These are phyloP conservation scores for Thereuonema tuberculata DNA, from an alignment of 1,140 invertebrate genomes.

Conservation along the genomic window DNA sequence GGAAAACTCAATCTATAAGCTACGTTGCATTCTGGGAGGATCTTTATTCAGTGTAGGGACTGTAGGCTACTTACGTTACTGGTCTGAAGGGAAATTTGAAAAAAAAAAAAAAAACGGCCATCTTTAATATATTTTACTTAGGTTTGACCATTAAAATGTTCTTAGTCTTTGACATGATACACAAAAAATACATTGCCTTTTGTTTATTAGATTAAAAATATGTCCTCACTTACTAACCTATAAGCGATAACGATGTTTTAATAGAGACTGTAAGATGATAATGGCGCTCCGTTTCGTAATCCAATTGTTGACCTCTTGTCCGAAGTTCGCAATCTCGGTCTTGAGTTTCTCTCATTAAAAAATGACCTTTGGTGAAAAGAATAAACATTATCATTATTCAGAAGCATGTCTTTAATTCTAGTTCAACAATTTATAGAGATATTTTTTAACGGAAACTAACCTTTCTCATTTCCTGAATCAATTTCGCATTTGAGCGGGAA, in stretches of 20 bases:
- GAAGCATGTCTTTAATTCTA: background rate
- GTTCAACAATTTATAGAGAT: background rate
- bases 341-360: background rate
- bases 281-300: background rate
- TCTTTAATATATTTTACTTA: no score
- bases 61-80: no score
- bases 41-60: no score
- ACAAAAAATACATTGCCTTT: no score
- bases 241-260: background rate
- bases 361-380: background rate
- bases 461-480: constrained; percentile 7
- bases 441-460: background rate
- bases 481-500: background rate
- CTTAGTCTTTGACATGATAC: no score
- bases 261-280: background rate
- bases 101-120: no score
- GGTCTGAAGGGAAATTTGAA: no score
- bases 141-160: no score
- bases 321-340: constrained; percentile 5
- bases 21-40: no score
- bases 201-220: no score
- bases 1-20: no score
- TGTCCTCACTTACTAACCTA: no score
- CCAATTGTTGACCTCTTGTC: constrained; percentile 7
- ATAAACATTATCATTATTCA: background rate